Evolutionary conservation across 2,888 invertebrate species (phyloP), one percentile per base, ranked within the genome.

Genomic region (Unio pictorum): DNA sequence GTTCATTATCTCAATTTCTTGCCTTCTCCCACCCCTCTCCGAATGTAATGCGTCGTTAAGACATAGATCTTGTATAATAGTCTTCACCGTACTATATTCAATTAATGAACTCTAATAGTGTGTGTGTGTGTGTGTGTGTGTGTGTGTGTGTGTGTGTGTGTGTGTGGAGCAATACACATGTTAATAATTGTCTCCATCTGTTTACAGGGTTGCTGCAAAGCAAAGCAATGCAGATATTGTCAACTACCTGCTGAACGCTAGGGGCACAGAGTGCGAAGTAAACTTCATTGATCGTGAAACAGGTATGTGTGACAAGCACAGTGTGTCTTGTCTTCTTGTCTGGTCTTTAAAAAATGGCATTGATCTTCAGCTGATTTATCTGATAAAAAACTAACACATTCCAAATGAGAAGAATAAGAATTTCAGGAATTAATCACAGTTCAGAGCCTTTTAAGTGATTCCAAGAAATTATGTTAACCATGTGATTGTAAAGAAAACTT

Each of bases 141-240:
- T 61, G 54, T 23, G 60, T 45, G 28, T 17, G 23, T 34, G 34
- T 34, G 15, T n/a, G 58, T 58, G 58, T 45, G 26, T 61, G 26
- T 60, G 60, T 45, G 28, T 23, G 23, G 55, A 34, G 61, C 45
- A 20, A 56, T 20, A 55, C 15, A 64, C 30, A 45, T 15, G 23
- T 0, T 3, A 64, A 30, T 55, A 61, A 61, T 45, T 45, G 45
- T 45, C 8, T 45, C 3, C 45, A 45, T 58, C 66, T 55, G 55
- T 59, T 76, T 75, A 11, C 72, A 87, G 87, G 87, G 81, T 81
- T 74, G 87, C 86, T 62, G 84, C 84, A 11, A 81, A 84, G 61
- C 77, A 81, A 62, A 84, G 84, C 11, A 84, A 84, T 72, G 66
- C 68, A 30, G 79, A 84, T 45, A 73, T 87, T 64, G 81, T 83